These are phyloP conservation scores for Orestias chungarensis DNA, from an alignment of 2,797 vertebrate genomes.

Conservation along the genomic window DNA sequence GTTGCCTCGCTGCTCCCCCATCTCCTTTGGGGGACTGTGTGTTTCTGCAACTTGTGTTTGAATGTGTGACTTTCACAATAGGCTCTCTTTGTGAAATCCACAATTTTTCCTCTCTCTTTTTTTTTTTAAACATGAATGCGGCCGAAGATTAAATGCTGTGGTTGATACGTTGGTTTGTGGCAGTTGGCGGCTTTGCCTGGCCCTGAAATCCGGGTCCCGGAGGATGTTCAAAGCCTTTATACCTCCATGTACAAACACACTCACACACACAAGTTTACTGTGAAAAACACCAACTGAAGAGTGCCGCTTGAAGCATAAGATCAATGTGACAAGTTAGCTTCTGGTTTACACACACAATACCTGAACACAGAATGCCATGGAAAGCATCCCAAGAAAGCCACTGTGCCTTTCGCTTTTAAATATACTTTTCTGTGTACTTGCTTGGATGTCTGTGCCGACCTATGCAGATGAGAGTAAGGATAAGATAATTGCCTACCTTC, in stretches of 20 bases:
- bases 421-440: slow-evolving; percentile 21
- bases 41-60: slow-evolving; percentile 1
- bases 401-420: slow-evolving; percentile 42
- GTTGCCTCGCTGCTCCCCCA: slow-evolving; percentile 30
- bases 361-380: slow-evolving; percentile 26
- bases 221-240: slow-evolving; percentile 42
- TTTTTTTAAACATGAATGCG: slow-evolving; percentile 19
- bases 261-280: slow-evolving; percentile 13
- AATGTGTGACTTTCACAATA: not conserved
- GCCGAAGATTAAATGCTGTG: not conserved
- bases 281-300: slow-evolving; percentile 14
- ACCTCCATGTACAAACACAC: slow-evolving; percentile 23
- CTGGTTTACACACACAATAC: slow-evolving; percentile 29
- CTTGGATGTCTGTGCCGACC: slow-evolving; percentile 27
- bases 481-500: slow-evolving; percentile 65
- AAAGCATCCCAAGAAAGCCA: slow-evolving; percentile 41
- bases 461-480: slow-evolving; percentile 52
- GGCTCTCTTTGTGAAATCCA: slow-evolving; percentile 6
- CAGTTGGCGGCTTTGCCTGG: slow-evolving; percentile 33
- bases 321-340: slow-evolving; percentile 32
- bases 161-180: slow-evolving; percentile 25
- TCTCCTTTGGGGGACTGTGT: not conserved
- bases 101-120: too few relatives aligned
- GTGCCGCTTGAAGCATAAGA: slow-evolving; percentile 33
- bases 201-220: slow-evolving; percentile 39